Evolutionary conservation across 2,888 invertebrate species (phyloP), one percentile per base, ranked within the genome.

Genomic region (Gymnoscelis rufifasciata): DNA sequence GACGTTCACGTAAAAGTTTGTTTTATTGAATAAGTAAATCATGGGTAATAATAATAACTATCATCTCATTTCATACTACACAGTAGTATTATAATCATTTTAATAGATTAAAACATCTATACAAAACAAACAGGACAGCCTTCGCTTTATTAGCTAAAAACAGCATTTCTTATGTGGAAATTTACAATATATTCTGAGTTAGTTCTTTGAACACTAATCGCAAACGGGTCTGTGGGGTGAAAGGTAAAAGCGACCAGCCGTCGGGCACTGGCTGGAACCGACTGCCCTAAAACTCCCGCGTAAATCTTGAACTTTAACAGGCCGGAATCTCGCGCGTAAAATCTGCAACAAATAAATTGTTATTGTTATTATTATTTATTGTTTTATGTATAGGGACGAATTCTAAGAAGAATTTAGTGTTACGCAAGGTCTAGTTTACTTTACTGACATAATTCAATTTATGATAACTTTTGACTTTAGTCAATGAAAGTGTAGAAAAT

Each of bases 171-270:
- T 43, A 98, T 91, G 72, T 98, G 98, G 78, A 98, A 96, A 86
- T 98, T 98, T 37, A 97, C 96, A 49, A 97, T 94, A 75, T 98
- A 98, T 71, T 97, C 97, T 0, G 95, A 92, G 80, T 96, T 95
- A 7, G 96, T 95, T 61, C 97, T 90, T 75, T 98, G 98, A 6
- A 98, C 96, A 66, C 97, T 97, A 56, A 98, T 96, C 6, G 97
- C 95, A 80, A 98, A 97, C 0, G 98, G 98, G 82, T 98, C 97
- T 8, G 93, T 95, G 0, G 98, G 98, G 83, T 98, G 98, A 79
- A 97, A 98, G 7, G 97, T 97, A 74, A 97, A 98, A 11, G 98
- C 97, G 3, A 97, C 97, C 8, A 98, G 90, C 57, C 96, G 88
- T 57, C 97, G 87, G 7, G 94, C 90, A 59, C 92, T 88, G 5